Conservation (phyloP, 2,113 vertebrate genomes). For the Propithecus coquereli region DNA sequence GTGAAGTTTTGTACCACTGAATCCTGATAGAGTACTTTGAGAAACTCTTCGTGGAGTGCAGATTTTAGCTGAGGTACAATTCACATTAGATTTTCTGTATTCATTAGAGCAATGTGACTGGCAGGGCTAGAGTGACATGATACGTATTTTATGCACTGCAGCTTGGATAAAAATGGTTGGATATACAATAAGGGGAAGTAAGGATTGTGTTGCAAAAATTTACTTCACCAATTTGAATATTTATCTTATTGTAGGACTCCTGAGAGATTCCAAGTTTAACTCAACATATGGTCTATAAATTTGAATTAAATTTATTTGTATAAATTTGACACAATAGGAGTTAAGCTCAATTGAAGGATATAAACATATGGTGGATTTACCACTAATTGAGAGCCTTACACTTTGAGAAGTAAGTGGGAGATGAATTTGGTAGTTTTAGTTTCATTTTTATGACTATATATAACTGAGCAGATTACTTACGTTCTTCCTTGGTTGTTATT, state of each 20-base stretch:
- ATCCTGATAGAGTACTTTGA: neutral
- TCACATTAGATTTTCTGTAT: slow-evolving; percentile 14
- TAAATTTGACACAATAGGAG: slow-evolving; percentile 69
- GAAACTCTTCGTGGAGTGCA: neutral
- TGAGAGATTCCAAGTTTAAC: slow-evolving; percentile 61
- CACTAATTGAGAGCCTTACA: slow-evolving; percentile 33
- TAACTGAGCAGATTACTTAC: neutral
- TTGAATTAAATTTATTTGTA: slow-evolving; percentile 74
- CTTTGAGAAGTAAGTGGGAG: neutral
- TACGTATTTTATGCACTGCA: slow-evolving; percentile 9
- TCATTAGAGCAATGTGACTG: slow-evolving; percentile 53
- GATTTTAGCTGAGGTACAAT: neutral
- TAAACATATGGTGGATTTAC: slow-evolving; percentile 66
- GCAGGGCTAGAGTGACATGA: neutral
- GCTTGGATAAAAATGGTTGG: slow-evolving; percentile 37
- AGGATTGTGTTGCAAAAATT: slow-evolving; percentile 43
- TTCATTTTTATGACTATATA: slow-evolving; percentile 29
- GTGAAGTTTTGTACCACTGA: neutral
- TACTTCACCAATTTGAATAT: slow-evolving; percentile 62
- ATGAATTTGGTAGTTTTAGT: neutral
- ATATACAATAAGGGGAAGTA: slow-evolving; percentile 39
- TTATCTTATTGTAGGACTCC: slow-evolving; percentile 66
- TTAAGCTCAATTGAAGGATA: slow-evolving; percentile 50
- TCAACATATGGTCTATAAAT: slow-evolving; percentile 72
- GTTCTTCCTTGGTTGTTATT: neutral